Evolutionary conservation across 2,797 vertebrate species (phyloP).

Genomic region (Lacerta agilis): DNA sequence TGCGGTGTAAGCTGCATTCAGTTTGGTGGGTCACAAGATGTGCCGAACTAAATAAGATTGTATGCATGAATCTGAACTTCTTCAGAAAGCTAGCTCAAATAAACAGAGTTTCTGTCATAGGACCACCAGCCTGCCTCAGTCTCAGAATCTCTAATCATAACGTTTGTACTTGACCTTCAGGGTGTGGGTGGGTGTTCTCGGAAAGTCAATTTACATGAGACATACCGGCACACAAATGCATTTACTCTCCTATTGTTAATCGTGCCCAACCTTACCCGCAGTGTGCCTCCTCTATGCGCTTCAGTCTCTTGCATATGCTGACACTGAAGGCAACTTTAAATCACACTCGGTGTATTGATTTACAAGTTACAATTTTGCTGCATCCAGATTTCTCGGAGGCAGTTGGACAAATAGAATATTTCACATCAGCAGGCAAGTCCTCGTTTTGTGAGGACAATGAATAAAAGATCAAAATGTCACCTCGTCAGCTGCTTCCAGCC

Average conservation of each 20-base stretch:
- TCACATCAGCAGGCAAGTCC: neutral
- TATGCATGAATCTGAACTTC: neutral
- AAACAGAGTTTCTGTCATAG: neutral
- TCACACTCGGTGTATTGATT: neutral
- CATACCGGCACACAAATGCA: too few species aligned
- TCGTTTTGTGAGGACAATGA: constrained; percentile 15
- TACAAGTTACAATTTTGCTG: constrained; percentile 5
- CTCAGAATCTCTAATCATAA: too few species aligned
- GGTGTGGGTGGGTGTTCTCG: too few species aligned
- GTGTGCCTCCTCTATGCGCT: neutral
- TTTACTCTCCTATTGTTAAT: constrained; percentile 3
- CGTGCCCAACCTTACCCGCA: constrained; percentile 2
- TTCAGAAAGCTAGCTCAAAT: neutral
- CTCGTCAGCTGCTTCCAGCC: neutral
- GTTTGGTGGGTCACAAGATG: neutral
- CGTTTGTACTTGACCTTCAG: neutral
- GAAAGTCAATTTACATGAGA: too few species aligned
- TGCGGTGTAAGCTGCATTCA: neutral
- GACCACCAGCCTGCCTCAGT: neutral
- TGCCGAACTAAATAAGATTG: neutral
- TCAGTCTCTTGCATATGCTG: constrained; percentile 25
- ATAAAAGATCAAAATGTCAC: constrained; percentile 33
- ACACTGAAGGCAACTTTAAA: constrained; percentile 40
- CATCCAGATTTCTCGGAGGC: constrained; percentile 28
- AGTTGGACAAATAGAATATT: constrained; percentile 30